phyloP scores from a whole-genome alignment of 2,113 vertebrate species.

The Zapus hudsonius region DNA sequence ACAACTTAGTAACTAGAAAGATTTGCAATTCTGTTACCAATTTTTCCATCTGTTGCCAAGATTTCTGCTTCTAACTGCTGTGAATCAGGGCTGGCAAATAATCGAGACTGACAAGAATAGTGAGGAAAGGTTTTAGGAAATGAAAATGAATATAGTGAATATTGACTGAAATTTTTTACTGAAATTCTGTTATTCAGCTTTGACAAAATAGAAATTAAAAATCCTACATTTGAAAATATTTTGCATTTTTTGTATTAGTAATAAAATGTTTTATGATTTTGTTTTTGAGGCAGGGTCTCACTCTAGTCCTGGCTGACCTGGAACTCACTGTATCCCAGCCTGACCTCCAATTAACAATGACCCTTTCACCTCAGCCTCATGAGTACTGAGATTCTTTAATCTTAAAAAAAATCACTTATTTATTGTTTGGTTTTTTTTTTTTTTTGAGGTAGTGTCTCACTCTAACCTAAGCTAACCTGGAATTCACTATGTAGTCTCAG shows the following conservation, averaged over 20 bases:
- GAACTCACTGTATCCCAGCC: too few relatives aligned
- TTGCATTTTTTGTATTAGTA: not conserved
- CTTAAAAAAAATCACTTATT: too few relatives aligned
- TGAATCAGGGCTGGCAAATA: not conserved
- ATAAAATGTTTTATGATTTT: not conserved
- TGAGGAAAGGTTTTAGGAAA: not conserved
- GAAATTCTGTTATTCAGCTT: conserved; percentile 25
- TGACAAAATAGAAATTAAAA: conserved; percentile 23
- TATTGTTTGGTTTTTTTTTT: too few relatives aligned
- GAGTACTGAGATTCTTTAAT: too few relatives aligned
- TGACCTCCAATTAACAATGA: too few relatives aligned
- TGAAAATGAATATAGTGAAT: not conserved
- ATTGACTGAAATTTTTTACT: not conserved
- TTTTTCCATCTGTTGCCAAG: not conserved
- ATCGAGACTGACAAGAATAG: not conserved
- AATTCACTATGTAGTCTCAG: too few relatives aligned
- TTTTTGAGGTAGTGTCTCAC: too few relatives aligned
- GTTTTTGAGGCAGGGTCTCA: too few relatives aligned
- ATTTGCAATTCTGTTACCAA: not conserved
- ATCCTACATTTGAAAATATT: not conserved
- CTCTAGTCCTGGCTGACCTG: too few relatives aligned
- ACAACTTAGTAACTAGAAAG: not conserved
- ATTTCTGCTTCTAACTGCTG: not conserved
- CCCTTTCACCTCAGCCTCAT: too few relatives aligned
- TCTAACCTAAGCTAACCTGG: too few relatives aligned